Evolutionary conservation across 2,888 invertebrate species (phyloP), one percentile per base, ranked within the genome.

Genomic region (Polyommatus icarus): DNA sequence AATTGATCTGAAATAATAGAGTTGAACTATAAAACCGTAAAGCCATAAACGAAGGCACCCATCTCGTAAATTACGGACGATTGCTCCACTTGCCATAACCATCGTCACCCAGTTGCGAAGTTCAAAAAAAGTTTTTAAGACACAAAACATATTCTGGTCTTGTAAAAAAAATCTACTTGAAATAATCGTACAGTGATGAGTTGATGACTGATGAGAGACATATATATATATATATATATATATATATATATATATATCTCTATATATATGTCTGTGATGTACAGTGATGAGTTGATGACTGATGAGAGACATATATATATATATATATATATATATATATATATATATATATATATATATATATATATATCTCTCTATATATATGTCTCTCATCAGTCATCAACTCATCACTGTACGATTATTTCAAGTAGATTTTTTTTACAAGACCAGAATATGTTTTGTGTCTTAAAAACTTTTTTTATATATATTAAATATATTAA

Each of bases 31-130:
- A 67, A 67, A 67, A 67, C 29, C 67, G 90, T 93, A 93, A 93
- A 93, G 90, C 91, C 91, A 92, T 93, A 92, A 92, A 91, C 86
- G 90, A 90, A 88, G 86, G 88, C 84, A 87, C 86, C 87, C 87
- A 85, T 88, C 83, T 83, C 89, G 90, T 93, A 92, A 92, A 93
- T 91, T 89, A 83, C 83, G 79, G 82, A 83, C 88, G 90, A 91
- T 91, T 90, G 91, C 88, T 87, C 88, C 89, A 89, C 88, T 93
- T 90, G 86, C 85, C 87, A 83, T 83, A 83, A 88, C 88, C 88
- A 88, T 87, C 84, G 86, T 86, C 85, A 87, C 83, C 81, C 80
- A 81, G 82, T 83, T 82, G 80, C 79, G 80, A 80, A 79, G 81
- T 79, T 80, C 78, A 82, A 80, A 83, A 83, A 82, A 82, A 80